phyloP scores from a whole-genome alignment of 2,888 invertebrate species.

The Hypolimnas misippus region DNA sequence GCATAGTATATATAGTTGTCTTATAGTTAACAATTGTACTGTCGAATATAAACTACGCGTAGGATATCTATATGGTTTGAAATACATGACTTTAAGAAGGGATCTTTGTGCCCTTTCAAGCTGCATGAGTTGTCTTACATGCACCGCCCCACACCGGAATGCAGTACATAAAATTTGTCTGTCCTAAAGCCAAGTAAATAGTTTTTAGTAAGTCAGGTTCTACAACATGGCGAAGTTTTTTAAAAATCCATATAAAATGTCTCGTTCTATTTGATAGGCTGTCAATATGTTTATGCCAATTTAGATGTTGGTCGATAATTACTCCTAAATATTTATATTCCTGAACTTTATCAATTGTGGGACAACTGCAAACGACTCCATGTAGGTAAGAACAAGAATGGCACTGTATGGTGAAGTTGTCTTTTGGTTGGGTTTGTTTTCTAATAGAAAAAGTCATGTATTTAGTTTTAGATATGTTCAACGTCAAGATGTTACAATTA shows the following conservation, averaged over 20 bases:
- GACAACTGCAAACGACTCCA: neutral
- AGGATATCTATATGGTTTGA: neutral
- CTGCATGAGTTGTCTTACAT: neutral
- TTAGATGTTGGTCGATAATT: neutral
- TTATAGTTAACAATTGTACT: neutral
- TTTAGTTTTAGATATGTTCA: constrained; percentile 15
- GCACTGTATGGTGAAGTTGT: too few species aligned
- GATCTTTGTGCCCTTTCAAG: neutral
- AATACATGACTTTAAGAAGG: neutral
- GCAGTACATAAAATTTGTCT: neutral
- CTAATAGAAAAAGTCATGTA: constrained; percentile 10
- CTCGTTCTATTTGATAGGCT: neutral
- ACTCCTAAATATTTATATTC: neutral
- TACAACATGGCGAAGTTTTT: neutral
- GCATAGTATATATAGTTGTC: neutral
- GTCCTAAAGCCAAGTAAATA: neutral
- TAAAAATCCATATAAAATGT: neutral
- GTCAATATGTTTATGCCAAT: neutral
- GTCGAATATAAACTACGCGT: neutral
- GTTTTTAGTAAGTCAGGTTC: neutral
- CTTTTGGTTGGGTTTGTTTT: neutral
- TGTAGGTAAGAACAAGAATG: neutral
- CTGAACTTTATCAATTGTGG: neutral
- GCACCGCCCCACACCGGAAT: neutral
- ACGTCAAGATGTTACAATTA: constrained; percentile 3